Evolutionary conservation across 2,113 vertebrate species (phyloP).

Genomic region (Xenotilapia longispinis): DNA sequence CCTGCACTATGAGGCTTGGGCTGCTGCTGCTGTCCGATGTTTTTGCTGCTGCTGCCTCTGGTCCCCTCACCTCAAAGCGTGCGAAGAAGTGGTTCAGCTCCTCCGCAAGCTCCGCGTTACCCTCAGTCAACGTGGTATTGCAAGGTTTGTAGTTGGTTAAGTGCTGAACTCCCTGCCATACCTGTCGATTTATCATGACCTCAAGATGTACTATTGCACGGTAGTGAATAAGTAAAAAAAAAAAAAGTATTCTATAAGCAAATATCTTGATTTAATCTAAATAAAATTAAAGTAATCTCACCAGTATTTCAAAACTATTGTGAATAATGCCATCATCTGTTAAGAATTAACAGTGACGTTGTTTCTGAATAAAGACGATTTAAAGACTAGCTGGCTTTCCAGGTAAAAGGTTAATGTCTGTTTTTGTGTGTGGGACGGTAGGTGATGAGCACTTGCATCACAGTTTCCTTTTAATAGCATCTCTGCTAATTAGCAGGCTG

Average conservation of each 20-base stretch:
- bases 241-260: background rate
- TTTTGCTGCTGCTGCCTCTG: no score
- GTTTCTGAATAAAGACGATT: background rate
- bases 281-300: background rate
- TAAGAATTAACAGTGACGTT: background rate
- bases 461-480: background rate
- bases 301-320: background rate
- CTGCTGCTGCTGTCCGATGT: no score
- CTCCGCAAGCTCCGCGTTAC: no score
- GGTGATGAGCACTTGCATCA: background rate
- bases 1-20: no score
- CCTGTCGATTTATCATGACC: background rate
- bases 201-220: accelerated
- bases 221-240: background rate
- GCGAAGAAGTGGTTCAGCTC: no score
- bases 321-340: background rate
- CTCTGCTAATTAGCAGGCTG: background rate
- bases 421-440: background rate
- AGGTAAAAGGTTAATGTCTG: background rate
- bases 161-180: no score
- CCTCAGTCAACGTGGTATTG: no score
- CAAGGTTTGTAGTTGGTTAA: no score
- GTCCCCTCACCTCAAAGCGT: no score
- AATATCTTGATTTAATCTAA: background rate
- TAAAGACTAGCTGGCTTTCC: background rate